These are phyloP conservation scores for Falcaria lacertinaria DNA, from an alignment of 2,888 invertebrate genomes.

Conservation along the genomic window DNA sequence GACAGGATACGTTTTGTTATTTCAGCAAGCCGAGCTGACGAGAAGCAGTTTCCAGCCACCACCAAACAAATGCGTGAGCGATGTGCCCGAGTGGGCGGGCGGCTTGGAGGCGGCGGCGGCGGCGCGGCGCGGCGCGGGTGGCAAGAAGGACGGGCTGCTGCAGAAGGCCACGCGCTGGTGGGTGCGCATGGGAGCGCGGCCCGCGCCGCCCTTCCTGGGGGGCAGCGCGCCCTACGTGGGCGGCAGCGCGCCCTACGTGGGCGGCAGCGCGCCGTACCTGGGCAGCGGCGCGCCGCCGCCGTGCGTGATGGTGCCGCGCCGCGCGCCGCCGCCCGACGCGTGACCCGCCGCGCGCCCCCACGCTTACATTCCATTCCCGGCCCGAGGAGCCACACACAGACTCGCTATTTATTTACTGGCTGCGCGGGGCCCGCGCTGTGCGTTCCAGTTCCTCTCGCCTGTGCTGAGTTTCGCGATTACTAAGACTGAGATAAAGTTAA, in stretches of 20 bases:
- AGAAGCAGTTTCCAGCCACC: slow-evolving; percentile 83
- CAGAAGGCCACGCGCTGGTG: slow-evolving; percentile 77
- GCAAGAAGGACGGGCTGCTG: slow-evolving; percentile 75
- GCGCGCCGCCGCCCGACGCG: slow-evolving; percentile 44
- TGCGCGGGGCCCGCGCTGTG: slow-evolving; percentile 29
- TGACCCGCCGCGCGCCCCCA: slow-evolving; percentile 57
- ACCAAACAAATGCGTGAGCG: slow-evolving; percentile 84
- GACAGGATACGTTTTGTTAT: slow-evolving; percentile 18
- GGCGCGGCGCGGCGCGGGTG: slow-evolving; percentile 29
- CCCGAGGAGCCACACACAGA: slow-evolving; percentile 68
- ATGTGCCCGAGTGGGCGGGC: slow-evolving; percentile 81
- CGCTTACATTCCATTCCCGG: slow-evolving; percentile 78
- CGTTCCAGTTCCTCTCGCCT: slow-evolving; percentile 64
- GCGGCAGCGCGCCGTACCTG: too few relatives aligned
- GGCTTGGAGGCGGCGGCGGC: slow-evolving; percentile 33
- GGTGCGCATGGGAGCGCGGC: slow-evolving; percentile 73
- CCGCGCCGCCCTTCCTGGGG: slow-evolving; percentile 34
- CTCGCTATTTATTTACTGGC: slow-evolving; percentile 73
- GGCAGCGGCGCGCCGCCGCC: slow-evolving; percentile 20
- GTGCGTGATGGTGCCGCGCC: slow-evolving; percentile 33
- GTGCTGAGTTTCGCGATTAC: slow-evolving; percentile 73
- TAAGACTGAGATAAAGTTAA: slow-evolving; percentile 78
- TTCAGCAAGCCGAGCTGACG: slow-evolving; percentile 84
- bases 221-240: too few relatives aligned
- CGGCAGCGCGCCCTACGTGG: slow-evolving; percentile 61